Base-by-base conservation (phyloP, 2,888 invertebrate genomes). In the Oscheius myriophilus region DNA sequence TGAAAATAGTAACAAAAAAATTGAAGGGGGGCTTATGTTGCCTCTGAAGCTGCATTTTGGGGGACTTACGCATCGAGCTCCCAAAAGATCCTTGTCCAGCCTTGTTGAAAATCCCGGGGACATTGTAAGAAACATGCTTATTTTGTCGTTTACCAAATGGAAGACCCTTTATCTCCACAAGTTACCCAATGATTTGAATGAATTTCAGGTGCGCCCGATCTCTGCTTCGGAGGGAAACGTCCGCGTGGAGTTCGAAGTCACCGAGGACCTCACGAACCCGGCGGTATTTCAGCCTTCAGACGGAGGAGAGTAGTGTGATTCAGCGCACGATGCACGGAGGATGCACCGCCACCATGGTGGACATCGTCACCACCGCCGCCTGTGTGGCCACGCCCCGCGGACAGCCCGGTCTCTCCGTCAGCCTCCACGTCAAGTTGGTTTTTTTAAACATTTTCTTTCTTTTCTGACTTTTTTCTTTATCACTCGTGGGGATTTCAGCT, bases 391-490 rank as follows among this genome's bases (percentile, higher is more conserved):
- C 89, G 33, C 87, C 89, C 3, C 89, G 89, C 55, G 82, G 81
- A 3, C n/a, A 72, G n/a, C 90, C 92, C 59, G 93, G 94, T 23
- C 92, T 93, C 0, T 93, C 93, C 11, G 91, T 95, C 25, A 92
- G 94, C 85, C 88, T 96, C 41, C 92, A 92, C 88, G 90, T 95
- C 2, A 91, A 91, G 93, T 93, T 89, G 89, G 90, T 87, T 1
- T 16, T 52, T 52, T 53, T 21, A n/a, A n/a, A n/a, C n/a, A n/a
- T n/a, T n/a, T 43, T 43, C 43, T 43, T 12, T 9, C 9, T 69
- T 39, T 16, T 33, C 52, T 4, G 18, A 4, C 26, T 26, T 39
- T 42, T 16, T 11, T 42, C 63, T 53, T 73, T n/a, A n/a, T n/a
- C n/a, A n/a, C n/a, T n/a, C n/a, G n/a, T n/a, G n/a, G n/a, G n/a